These are phyloP conservation scores for Ptychobarbus kaznakovi DNA, from an alignment of 2,797 vertebrate genomes.

Conservation along the genomic window DNA sequence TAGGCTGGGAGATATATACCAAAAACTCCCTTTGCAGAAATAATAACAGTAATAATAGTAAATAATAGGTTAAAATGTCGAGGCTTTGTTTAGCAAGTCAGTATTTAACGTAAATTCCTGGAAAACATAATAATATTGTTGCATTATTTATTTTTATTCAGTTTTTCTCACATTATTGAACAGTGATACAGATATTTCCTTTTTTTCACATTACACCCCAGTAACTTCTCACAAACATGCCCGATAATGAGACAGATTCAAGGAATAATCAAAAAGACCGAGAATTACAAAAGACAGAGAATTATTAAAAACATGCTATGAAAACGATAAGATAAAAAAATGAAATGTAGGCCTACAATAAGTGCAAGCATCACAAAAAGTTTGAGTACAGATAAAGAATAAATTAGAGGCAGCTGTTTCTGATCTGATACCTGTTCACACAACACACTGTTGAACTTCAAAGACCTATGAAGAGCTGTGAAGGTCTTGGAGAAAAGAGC, in stretches of 20 bases:
- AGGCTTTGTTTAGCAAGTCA: neutral
- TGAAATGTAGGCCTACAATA: neutral
- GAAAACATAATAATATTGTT: neutral
- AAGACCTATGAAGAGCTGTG: neutral
- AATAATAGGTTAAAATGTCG: neutral
- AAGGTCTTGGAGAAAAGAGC: slow-evolving; percentile 34
- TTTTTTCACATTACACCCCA: neutral
- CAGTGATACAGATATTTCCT: neutral
- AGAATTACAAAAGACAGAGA: neutral
- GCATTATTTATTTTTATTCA: neutral
- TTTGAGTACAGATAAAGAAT: neutral
- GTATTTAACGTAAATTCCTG: neutral
- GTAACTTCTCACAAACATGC: neutral
- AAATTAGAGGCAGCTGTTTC: neutral
- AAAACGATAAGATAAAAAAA: neutral
- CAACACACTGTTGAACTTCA: neutral
- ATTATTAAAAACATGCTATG: neutral
- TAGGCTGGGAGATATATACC: neutral
- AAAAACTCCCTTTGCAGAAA: neutral
- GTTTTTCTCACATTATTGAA: neutral
- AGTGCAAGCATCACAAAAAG: neutral
- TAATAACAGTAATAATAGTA: neutral
- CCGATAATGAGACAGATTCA: neutral
- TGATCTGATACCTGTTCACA: slow-evolving; percentile 5
- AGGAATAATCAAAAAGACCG: neutral